A percentile compares a stretch with the other conserved stretches of the same genome.
Evolutionary conservation across 2,797 vertebrate species (phyloP).

Genomic region (Onychomys arenicola): DNA sequence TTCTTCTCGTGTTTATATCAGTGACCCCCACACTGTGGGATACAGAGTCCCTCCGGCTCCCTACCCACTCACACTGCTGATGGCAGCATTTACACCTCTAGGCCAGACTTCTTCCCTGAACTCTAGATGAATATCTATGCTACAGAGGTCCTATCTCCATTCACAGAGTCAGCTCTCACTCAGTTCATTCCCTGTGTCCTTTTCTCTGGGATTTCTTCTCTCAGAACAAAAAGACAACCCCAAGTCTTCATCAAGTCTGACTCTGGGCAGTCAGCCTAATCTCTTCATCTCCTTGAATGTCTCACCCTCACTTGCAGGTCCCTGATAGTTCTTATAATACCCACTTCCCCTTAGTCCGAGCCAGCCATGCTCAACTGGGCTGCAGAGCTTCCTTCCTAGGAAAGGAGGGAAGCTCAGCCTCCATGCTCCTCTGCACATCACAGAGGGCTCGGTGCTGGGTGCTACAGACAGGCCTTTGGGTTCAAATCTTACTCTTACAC

Average conservation of each 20-base stretch:
- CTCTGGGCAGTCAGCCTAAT: background rate
- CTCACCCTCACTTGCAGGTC: background rate
- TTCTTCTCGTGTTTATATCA: background rate
- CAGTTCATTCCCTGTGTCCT: background rate
- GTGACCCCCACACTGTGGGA: background rate
- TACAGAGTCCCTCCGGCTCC: background rate
- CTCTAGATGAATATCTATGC: too few species aligned
- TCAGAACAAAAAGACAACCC: background rate
- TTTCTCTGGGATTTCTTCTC: background rate
- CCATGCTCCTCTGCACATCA: background rate
- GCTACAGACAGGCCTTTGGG: background rate
- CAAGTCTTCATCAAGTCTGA: background rate
- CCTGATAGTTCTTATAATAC: background rate
- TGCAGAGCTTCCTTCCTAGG: background rate
- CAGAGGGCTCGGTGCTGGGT: background rate
- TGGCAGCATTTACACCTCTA: background rate
- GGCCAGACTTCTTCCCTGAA: background rate
- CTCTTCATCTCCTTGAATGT: background rate
- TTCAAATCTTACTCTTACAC: background rate
- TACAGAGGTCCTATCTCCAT: background rate
- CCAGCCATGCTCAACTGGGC: background rate
- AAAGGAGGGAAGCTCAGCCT: background rate
- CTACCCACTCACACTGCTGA: background rate
- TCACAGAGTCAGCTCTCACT: background rate
- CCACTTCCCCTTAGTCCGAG: background rate